phyloP scores from a whole-genome alignment of 2,888 invertebrate genomes.

The Lasioglossum morio region DNA sequence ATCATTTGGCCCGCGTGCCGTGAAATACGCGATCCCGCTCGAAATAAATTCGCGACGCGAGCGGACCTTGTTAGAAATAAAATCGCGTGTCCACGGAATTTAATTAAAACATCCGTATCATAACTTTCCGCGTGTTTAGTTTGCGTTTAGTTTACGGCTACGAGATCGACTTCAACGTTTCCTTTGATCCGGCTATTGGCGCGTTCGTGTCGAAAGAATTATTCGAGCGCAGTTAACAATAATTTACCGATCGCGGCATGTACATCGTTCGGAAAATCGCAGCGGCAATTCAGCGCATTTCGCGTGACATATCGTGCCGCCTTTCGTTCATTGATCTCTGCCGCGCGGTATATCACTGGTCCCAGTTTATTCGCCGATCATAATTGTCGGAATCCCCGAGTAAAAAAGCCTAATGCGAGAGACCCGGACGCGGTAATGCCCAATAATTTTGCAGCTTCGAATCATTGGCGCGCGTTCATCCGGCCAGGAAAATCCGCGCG shows the following conservation, averaged over 20 bases:
- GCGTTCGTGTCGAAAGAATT: not conserved
- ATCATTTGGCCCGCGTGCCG: not conserved
- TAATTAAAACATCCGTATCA: not conserved
- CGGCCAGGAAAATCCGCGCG: conserved; percentile 23
- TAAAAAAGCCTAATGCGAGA: conserved; percentile 55
- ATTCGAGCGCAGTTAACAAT: not conserved
- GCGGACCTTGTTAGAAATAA: not conserved
- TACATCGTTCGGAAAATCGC: conserved; percentile 13
- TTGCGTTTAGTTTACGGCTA: no score
- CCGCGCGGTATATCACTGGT: conserved; percentile 53
- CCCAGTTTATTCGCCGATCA: conserved; percentile 42
- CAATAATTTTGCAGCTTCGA: conserved; percentile 43
- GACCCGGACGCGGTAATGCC: conserved; percentile 32
- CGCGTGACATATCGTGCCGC: conserved; percentile 52
- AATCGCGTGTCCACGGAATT: not conserved
- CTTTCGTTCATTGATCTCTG: conserved; percentile 58
- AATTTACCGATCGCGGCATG: conserved; percentile 2
- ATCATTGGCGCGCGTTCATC: conserved; percentile 12
- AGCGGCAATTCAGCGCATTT: conserved; percentile 34
- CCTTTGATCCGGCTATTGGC: no score
- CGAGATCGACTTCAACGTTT: no score
- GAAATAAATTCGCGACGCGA: not conserved
- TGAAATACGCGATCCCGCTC: not conserved
- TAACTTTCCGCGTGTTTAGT: not conserved
- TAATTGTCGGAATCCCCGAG: conserved; percentile 59